Base-by-base conservation (phyloP, 2,797 vertebrate genomes). In the Acanthurus tractus region DNA sequence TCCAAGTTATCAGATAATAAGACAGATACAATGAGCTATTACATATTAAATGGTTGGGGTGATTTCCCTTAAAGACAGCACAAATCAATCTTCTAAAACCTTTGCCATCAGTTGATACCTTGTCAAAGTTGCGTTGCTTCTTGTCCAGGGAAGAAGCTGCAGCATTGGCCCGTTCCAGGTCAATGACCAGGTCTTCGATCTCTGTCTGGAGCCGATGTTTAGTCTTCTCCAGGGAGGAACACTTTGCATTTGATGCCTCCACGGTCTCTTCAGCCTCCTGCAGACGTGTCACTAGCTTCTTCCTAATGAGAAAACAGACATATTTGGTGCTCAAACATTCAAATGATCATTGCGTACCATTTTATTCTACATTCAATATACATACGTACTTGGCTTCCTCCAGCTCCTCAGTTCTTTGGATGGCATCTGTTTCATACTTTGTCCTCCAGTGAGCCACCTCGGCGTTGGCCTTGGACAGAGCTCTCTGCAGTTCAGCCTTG, bases 361-460 rank as follows among this genome's bases (percentile, higher is more conserved):
- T 8, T 6, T 22, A 57, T 58, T 70, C 1, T 46, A 20, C 8
- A 8, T 57, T 25, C 36, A 48, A 71, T 59, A 23, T 4, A 23
- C 3, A 0, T 20, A 63, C 94, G 93, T 86, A 99, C 97, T 99
- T 99, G 83, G 97, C 97, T 80, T 98, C 97, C 86, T 99, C 97
- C 76, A 99, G 93, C 84, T 98, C 97, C 91, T 98, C 97, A 0
- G 96, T 99, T 88, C 96, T 96, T 85, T 97, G 97, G 84, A 99
- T 98, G 85, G 97, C 97, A 0, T 99, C 97, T 0, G 96, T 97
- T 91, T 98, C 97, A 0, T 98, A 99, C 86, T 98, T 99, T 74
- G 96, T 97, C 89, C 97, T 96, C 97, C 97, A 98, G 82, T 98
- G 97, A 58, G 97, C 96, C 65, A 99, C 97, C 90, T 98, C 97